Percentiles rank a stretch among this genome's conserved stretches.
Evolutionary conservation across 2,888 invertebrate species (phyloP).

Genomic region (Proisotoma minuta): DNA sequence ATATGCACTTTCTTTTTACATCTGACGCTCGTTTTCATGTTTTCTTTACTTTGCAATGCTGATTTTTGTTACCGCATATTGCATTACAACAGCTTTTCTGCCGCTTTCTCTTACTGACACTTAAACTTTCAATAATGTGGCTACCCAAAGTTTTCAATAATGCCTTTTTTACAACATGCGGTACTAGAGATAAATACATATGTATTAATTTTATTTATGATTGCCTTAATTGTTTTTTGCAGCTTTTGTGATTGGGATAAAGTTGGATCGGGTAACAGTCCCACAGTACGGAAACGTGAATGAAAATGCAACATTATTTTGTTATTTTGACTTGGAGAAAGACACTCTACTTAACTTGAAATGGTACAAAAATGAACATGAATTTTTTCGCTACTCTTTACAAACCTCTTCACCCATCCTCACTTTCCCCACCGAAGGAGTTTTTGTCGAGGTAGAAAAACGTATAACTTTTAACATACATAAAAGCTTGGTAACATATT

Average conservation of each 20-base stretch:
- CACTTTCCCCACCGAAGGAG: constrained; percentile 29
- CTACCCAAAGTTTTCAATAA: too few relatives aligned
- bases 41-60: constrained; percentile 6
- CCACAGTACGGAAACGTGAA: constrained; percentile 25
- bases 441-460: constrained; percentile 34
- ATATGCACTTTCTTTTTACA: constrained; percentile 5
- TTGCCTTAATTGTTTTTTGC: constrained; percentile 11
- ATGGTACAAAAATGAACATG: constrained; percentile 38
- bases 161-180: not conserved
- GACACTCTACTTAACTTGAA: constrained; percentile 27
- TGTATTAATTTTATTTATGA: not conserved
- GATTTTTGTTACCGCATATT: constrained; percentile 2
- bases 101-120: not conserved
- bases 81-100: not conserved
- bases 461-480: too few relatives aligned
- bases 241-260: constrained; percentile 36
- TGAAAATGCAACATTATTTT: constrained; percentile 15
- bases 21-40: not conserved
- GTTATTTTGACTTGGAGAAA: constrained; percentile 25
- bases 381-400: constrained; percentile 32
- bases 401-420: constrained; percentile 18
- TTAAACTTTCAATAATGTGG: too few relatives aligned
- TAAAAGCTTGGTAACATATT: too few relatives aligned
- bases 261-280: constrained; percentile 31
- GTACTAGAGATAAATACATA: too few relatives aligned